Evolutionary conservation across 1,140 invertebrate species (phyloP), one percentile per base, ranked within the genome.

Genomic region (Agrypnia vestita): DNA sequence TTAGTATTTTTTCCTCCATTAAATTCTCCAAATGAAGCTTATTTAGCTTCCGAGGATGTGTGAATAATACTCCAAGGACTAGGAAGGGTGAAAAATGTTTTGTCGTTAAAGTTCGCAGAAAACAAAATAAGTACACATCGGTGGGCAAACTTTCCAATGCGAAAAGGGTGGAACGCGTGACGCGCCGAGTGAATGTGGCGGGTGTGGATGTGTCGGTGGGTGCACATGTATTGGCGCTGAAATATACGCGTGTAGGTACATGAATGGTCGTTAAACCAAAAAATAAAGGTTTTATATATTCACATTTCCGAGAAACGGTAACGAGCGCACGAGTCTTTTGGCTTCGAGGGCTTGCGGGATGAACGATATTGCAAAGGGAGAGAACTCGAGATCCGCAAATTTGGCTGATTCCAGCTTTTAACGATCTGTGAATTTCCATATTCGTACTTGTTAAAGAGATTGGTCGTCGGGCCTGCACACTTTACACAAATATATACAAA

Each of bases 341-440:
- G 49, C 11, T 51, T 35, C 19, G 25, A 35, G 19, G 35, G 61
- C 61, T 15, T 4, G 61, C n/a, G 61, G 59, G 59, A 62, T 62
- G 59, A 64, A 64, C 61, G 61, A 64, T 64, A 43, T 64, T 25
- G 61, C 61, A 64, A 64, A 64, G 61, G 61, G 61, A 64, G 49
- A 51, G 61, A 64, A 35, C 61, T 51, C 61, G 19, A 64, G 61
- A 64, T 64, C 35, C 35, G 13, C 61, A 64, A 64, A 64, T 64
- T 64, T 64, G 61, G 61, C 61, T 64, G 61, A 64, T 64, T 64
- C 35, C 13, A 12, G 61, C 61, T 64, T 64, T 64, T 64, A 64
- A 64, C 61, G 61, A 64, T 64, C 61, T 64, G 25, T 25, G 61
- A 64, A 43, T 64, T 64, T 64, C n/a, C 61, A 64, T 64, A 64